A percentile compares a stretch with the other conserved stretches of the same genome.
These are phyloP conservation scores for Rhynchotus rufescens DNA, from an alignment of 2,797 vertebrate genomes.

Conservation along the genomic window DNA sequence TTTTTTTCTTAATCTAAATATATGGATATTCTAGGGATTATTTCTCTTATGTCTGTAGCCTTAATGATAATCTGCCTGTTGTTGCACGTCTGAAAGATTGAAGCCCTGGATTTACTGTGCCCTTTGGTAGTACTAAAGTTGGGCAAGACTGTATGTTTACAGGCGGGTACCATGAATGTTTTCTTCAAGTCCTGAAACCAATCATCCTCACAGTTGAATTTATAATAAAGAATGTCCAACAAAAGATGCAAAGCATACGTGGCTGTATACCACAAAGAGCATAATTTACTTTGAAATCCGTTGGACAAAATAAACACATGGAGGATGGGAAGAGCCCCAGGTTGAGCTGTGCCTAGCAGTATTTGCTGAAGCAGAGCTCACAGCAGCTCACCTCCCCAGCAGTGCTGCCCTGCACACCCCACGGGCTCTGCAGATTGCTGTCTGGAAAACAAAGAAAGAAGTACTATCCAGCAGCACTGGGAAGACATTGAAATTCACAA, in stretches of 20 bases:
- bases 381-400: background rate
- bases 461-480: background rate
- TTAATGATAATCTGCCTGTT: background rate
- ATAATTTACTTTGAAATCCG: background rate
- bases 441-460: background rate
- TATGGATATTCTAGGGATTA: background rate
- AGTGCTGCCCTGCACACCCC: background rate
- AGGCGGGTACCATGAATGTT: background rate
- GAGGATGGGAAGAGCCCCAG: background rate
- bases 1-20: background rate
- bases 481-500: background rate
- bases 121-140: background rate
- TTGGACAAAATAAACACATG: background rate
- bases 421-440: background rate
- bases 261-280: background rate
- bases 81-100: background rate
- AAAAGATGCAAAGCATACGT: background rate
- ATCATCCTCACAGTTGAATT: background rate
- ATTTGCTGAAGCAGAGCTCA: background rate
- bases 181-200: background rate
- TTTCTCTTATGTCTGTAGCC: background rate
- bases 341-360: background rate
- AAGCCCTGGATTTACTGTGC: background rate
- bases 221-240: background rate
- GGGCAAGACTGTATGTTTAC: background rate